Percentiles rank a stretch among this genome's conserved stretches.
phyloP scores from a whole-genome alignment of 2,888 invertebrate species.

The Hirtodrosophila confusa region DNA sequence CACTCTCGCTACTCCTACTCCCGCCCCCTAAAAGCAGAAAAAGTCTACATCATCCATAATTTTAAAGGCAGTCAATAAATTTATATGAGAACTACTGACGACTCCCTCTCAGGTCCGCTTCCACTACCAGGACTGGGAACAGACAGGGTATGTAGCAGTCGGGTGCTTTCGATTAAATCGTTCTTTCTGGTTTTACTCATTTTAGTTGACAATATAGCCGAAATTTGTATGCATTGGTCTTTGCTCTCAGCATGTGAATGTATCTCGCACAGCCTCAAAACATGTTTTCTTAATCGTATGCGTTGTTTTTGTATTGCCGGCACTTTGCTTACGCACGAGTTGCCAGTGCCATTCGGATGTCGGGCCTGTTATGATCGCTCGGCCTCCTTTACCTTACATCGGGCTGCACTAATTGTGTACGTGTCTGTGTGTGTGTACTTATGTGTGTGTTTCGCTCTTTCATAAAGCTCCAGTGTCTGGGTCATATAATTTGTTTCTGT shows the following conservation, averaged over 20 bases:
- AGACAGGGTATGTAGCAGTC: too few relatives aligned
- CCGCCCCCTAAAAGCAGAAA: too few relatives aligned
- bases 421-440: constrained; percentile 13
- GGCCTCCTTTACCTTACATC: constrained; percentile 20
- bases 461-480: constrained; percentile 32
- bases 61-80: too few relatives aligned
- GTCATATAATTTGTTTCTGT: constrained; percentile 50
- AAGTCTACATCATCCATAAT: too few relatives aligned
- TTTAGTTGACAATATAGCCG: background rate
- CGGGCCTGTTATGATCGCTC: constrained; percentile 39
- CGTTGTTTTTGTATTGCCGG: constrained; percentile 39
- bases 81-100: too few relatives aligned
- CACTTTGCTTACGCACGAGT: constrained; percentile 31
- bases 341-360: constrained; percentile 41
- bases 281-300: constrained; percentile 41
- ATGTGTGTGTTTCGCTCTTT: constrained; percentile 30
- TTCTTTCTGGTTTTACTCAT: background rate
- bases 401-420: constrained; percentile 3
- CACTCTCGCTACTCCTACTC: too few relatives aligned
- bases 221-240: constrained; percentile 1
- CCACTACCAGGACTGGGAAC: too few relatives aligned
- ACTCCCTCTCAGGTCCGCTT: too few relatives aligned
- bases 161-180: background rate
- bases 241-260: constrained; percentile 1
- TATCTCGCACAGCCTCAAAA: constrained; percentile 26